Percentiles rank a stretch among this genome's conserved stretches.
Conservation (phyloP, 92 coral and sea anemone genomes). For the Micromussa lordhowensis region DNA sequence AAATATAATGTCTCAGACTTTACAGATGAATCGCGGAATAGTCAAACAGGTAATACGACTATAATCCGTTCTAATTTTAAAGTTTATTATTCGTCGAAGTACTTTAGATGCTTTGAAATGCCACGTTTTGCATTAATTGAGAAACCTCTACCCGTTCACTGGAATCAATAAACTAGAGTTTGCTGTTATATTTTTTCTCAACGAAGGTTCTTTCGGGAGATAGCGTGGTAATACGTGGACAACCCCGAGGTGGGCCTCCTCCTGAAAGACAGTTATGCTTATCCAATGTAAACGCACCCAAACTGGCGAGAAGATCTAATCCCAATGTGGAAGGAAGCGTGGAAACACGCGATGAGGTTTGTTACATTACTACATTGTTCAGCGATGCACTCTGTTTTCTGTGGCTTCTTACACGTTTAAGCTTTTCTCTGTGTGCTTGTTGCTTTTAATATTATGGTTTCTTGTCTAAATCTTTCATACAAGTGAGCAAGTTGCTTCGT, state of each 20-base stretch:
- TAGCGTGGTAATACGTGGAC: slow-evolving; percentile 94
- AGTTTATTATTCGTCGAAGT: not conserved
- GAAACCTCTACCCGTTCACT: slow-evolving; percentile 15
- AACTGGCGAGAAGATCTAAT: slow-evolving; percentile 90
- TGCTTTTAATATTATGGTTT: not conserved
- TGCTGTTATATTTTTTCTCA: slow-evolving; percentile 16
- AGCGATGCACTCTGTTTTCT: not conserved
- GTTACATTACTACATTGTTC: slow-evolving; percentile 38
- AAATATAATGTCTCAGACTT: slow-evolving; percentile 83
- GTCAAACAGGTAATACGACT: slow-evolving; percentile 84
- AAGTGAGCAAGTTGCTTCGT: not conserved
- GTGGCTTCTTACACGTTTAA: not conserved
- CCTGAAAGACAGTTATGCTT: slow-evolving; percentile 97
- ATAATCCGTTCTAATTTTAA: not conserved
- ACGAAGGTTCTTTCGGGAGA: slow-evolving; percentile 95
- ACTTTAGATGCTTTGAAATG: not conserved
- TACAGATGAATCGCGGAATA: slow-evolving; percentile 94
- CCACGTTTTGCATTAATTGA: slow-evolving; percentile 32
- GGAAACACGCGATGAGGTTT: slow-evolving; percentile 90
- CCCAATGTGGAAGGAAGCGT: slow-evolving; percentile 89
- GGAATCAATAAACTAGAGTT: not conserved
- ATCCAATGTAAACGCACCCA: slow-evolving; percentile 94
- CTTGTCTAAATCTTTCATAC: not conserved
- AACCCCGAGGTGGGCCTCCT: slow-evolving; percentile 98
- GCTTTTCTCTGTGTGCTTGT: not conserved